Base-by-base conservation (phyloP, 2,888 invertebrate genomes). In the Xestia ashworthii region DNA sequence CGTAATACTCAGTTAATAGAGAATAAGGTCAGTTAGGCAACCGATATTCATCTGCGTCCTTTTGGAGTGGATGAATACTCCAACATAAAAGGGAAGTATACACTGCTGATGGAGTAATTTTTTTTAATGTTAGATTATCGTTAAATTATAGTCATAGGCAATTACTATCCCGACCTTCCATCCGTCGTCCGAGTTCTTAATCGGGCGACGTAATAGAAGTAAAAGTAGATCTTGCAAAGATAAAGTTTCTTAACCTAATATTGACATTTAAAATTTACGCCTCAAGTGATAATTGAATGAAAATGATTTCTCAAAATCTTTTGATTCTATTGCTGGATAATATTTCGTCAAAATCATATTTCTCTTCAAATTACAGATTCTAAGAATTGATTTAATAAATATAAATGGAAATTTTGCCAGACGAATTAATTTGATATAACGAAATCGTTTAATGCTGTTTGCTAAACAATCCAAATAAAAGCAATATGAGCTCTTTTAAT, bases 331-430 rank as follows among this genome's bases (percentile, higher is more conserved):
- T 16, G 9, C 14, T 44, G 5, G 65, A 74, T 62, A 71, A n/a
- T n/a, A 32, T 44, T 60, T 50, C 0, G 3, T 14, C 9, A 19
- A 48, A 60, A 32, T 60, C 41, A 5, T 78, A 53, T 53, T 50
- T 22, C 9, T 53, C 12, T 32, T 25, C n/a, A 71, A 55, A 65
- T 71, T 44, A 80, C 64, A 32, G 14, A 80, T 80, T 80, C n/a
- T 4, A 25, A 19, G n/a, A 60, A 46, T 46, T 53, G 55, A 41
- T 44, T 44, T 8, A 9, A 44, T 71, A 58, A 72, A 78, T 41
- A 38, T n/a, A 19, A 71, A 64, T 64, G 46, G 22, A 48, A 80
- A 65, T 80, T 50, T 73, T 58, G 22, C n/a, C 41, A 44, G 44
- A 12, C 22, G 46, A 64, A 68, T 68, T 64, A 66, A 80, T 81